phyloP scores from a whole-genome alignment of 1,140 invertebrate genomes.

The Cotesia typhae region DNA sequence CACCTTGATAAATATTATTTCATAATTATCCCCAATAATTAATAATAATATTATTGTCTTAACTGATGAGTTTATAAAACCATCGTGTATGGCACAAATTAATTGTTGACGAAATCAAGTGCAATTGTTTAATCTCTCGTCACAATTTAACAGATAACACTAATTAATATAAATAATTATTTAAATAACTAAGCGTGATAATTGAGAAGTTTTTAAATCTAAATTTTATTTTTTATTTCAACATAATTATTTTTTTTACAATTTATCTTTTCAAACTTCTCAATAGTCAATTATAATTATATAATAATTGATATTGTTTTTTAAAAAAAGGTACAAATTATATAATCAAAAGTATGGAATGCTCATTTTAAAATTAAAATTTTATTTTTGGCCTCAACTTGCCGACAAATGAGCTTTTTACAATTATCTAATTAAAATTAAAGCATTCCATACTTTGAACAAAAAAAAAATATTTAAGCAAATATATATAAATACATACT shows the following conservation, averaged over 20 bases:
- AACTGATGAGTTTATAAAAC: background rate
- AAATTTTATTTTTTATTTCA: too few relatives aligned
- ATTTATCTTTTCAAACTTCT: too few relatives aligned
- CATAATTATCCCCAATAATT: background rate
- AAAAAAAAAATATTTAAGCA: constrained; percentile 1
- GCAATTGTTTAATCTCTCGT: constrained; percentile 13
- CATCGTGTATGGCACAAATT: constrained; percentile 12
- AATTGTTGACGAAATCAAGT: constrained; percentile 6
- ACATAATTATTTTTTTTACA: too few relatives aligned
- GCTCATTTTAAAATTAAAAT: background rate
- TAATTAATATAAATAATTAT: background rate
- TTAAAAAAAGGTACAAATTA: too few relatives aligned
- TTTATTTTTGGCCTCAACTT: background rate
- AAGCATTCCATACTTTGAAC: background rate
- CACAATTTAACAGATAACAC: background rate
- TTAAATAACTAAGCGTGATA: background rate
- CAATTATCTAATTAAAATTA: background rate
- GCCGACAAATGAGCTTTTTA: background rate
- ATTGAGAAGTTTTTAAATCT: background rate
- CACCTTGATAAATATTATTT: constrained; percentile 9
- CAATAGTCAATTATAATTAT: background rate
- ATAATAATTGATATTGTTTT: background rate
- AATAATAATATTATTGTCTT: background rate
- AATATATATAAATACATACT: too few relatives aligned
- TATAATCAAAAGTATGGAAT: background rate